These are phyloP conservation scores for Astropecten irregularis DNA, from an alignment of 53 echinoderm and acorn worm species.

Conservation along the genomic window DNA sequence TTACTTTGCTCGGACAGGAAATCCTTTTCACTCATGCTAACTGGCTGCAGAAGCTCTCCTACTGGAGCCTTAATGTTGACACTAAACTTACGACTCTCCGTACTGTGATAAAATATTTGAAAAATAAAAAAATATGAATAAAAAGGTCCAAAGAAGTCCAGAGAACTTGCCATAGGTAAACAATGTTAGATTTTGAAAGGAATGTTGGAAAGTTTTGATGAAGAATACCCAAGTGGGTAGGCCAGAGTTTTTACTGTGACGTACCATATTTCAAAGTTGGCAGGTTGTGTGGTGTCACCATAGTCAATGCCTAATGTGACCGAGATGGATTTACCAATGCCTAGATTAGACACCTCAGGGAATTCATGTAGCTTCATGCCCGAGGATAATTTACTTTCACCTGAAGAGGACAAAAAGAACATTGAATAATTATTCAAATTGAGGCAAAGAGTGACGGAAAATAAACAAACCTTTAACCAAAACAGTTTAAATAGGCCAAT, in stretches of 20 bases:
- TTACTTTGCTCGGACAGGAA: conserved; percentile 89
- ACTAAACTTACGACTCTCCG: conserved; percentile 85
- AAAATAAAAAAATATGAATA: too few species aligned
- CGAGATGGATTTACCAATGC: conserved; percentile 71
- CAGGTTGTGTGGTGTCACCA: conserved; percentile 95
- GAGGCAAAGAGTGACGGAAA: too few species aligned
- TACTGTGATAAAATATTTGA: conserved; percentile 69
- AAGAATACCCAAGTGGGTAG: too few species aligned
- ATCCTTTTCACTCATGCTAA: conserved; percentile 82
- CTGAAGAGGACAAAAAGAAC: conserved; percentile 37
- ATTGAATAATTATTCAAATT: neutral
- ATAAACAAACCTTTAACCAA: neutral
- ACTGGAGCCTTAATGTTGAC: conserved; percentile 95
- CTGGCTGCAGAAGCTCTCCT: conserved; percentile 92
- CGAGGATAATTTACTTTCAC: conserved; percentile 85
- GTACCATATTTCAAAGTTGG: conserved; percentile 98
- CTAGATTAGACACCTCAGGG: conserved; percentile 79
- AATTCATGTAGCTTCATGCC: conserved; percentile 94
- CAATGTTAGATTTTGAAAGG: too few species aligned
- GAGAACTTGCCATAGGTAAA: too few species aligned
- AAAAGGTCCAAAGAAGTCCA: too few species aligned
- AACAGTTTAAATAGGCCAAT: too few species aligned
- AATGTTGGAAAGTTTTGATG: too few species aligned
- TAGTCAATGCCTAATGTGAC: conserved; percentile 91
- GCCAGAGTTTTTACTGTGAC: too few species aligned